These are phyloP conservation scores for Oreocharis arfaki DNA, from an alignment of 2,113 vertebrate genomes.

Conservation along the genomic window DNA sequence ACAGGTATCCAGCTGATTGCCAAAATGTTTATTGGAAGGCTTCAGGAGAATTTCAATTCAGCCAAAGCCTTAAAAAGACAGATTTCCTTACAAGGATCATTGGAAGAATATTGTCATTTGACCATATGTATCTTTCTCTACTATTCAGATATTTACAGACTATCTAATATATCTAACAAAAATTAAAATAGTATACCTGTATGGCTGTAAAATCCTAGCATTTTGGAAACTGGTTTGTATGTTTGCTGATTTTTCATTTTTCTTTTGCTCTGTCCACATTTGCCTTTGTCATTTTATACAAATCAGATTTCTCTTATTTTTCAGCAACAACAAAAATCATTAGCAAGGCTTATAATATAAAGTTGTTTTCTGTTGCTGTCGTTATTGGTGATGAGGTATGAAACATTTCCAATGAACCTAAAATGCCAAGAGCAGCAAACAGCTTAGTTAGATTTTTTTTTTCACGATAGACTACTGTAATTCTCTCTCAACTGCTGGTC, in stretches of 20 bases:
- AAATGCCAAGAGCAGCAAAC: slow-evolving; percentile 7
- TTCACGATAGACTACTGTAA: not conserved
- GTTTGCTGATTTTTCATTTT: not conserved
- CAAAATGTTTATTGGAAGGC: not conserved
- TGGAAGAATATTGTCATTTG: not conserved
- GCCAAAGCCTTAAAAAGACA: not conserved
- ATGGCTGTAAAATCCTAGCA: not conserved
- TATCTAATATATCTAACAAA: not conserved
- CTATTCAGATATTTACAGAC: not conserved
- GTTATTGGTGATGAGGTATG: slow-evolving; percentile 16
- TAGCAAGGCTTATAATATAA: slow-evolving; percentile 7
- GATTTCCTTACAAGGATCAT: not conserved
- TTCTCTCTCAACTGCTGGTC: slow-evolving; percentile 21
- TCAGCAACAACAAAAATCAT: slow-evolving; percentile 29
- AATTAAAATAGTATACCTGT: not conserved
- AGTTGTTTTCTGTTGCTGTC: slow-evolving; percentile 19
- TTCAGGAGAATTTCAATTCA: not conserved
- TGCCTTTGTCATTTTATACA: not conserved
- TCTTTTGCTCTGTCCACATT: not conserved
- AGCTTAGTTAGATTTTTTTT: not conserved
- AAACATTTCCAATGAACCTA: slow-evolving; percentile 41
- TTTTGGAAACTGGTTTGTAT: not conserved
- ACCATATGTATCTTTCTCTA: not conserved
- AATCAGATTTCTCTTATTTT: not conserved
- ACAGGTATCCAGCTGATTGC: not conserved